A percentile compares a stretch with the other conserved stretches of the same genome.
phyloP scores from a whole-genome alignment of 1,140 invertebrate species.

The Dendrolimus kikuchii region DNA sequence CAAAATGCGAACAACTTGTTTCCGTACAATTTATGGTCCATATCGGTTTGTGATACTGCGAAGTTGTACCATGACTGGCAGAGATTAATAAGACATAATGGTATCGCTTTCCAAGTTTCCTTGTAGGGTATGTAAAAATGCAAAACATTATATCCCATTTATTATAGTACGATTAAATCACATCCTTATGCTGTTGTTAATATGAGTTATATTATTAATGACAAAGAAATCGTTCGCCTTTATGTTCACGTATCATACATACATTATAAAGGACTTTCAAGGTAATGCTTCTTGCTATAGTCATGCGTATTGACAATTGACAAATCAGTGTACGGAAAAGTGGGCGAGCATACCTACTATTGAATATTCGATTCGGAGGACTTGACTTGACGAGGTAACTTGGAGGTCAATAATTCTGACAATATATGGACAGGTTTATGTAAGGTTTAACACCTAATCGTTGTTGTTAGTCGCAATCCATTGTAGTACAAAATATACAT shows the following conservation, averaged over 20 bases:
- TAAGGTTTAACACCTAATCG: too few species aligned
- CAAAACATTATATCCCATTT: too few species aligned
- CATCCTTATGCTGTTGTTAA: too few species aligned
- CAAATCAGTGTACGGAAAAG: slow-evolving; percentile 49
- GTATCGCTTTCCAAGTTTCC: slow-evolving; percentile 5
- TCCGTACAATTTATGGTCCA: too few species aligned
- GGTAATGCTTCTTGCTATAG: slow-evolving; percentile 22
- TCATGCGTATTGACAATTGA: slow-evolving; percentile 44
- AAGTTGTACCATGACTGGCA: not conserved
- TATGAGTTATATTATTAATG: too few species aligned
- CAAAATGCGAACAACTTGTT: too few species aligned
- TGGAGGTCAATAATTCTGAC: slow-evolving; percentile 9
- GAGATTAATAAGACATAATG: slow-evolving; percentile 1
- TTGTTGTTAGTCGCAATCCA: too few species aligned
- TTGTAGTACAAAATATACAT: too few species aligned
- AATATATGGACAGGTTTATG: slow-evolving; percentile 3
- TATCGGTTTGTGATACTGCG: too few species aligned
- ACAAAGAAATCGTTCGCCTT: too few species aligned
- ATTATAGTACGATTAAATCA: too few species aligned
- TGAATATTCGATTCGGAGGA: slow-evolving; percentile 41
- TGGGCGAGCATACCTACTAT: slow-evolving; percentile 20
- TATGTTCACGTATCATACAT: too few species aligned
- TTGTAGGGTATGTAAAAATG: not conserved
- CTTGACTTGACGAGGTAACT: slow-evolving; percentile 31
- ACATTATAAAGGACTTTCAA: slow-evolving; percentile 21